Evolutionary conservation across 2,888 invertebrate genomes (phyloP), one percentile per base, ranked within the genome.

Genomic region (Drosophila aldrichi): DNA sequence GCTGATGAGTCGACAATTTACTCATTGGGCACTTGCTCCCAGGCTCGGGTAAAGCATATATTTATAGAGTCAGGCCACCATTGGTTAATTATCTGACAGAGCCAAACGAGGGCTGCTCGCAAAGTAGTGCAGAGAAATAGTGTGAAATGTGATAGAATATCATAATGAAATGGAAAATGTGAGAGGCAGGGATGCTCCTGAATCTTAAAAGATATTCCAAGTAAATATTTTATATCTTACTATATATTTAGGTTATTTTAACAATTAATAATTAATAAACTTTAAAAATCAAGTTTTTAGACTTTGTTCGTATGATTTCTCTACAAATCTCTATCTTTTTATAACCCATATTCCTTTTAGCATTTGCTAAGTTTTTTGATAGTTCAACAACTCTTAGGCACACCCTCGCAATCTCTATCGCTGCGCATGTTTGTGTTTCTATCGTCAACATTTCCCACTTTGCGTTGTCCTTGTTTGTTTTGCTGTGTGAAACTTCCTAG

Each of bases 391-490:
- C 59, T 29, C 2, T 14, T 61, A 0, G 16, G 14, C 4, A 43
- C 12, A 25, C 73, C 82, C 77, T 55, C 59, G 22, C 22, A 22
- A 36, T 9, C 40, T 10, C 62, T 58, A 62, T 56, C 58, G 3
- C 43, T 66, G 46, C 58, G 18, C 32, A 18, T 54, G 43, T 58
- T 54, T 77, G 59, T 70, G 43, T 67, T 56, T 65, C 65, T 61
- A 67, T 54, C 72, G 65, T 40, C 64, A 71, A 77, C 59, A 68
- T 61, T 82, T 77, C 57, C 61, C 74, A 72, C 74, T 64, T 56
- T 29, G 76, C 67, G 81, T 78, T 79, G 76, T 86, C 81, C 87
- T 86, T 86, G 77, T 87, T 87, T 87, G 81, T 81, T 77, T 79
- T 86, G 84, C 78, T 83, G 87, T 88, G 89, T 34, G 49, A 86